Evolutionary conservation across 2,797 vertebrate genomes (phyloP).

Genomic region (Oreochromis grahami): DNA sequence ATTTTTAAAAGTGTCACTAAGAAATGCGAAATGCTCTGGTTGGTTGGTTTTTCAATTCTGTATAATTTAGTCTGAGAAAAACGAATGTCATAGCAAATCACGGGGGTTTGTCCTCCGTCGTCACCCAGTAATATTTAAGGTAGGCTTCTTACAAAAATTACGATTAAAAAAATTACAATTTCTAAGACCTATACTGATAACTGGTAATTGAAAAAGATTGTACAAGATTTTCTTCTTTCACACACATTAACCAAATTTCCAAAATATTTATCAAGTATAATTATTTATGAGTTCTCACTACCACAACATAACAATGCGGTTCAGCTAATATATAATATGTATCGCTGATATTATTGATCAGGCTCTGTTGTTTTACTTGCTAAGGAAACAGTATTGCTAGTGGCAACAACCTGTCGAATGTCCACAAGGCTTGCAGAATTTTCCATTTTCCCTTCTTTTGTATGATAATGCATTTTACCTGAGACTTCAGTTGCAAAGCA

Average conservation of each 20-base stretch:
- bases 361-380: neutral
- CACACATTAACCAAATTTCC: neutral
- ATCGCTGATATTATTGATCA: neutral
- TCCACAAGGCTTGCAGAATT: neutral
- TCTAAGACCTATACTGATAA: neutral
- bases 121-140: neutral
- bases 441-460: neutral
- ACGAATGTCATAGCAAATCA: neutral
- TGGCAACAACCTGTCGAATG: neutral
- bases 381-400: neutral
- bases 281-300: neutral
- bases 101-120: neutral
- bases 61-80: neutral
- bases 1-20: slow-evolving; percentile 3
- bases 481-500: neutral
- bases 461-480: neutral
- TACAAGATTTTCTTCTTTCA: neutral
- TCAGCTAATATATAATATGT: neutral
- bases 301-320: neutral
- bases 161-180: neutral
- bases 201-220: neutral
- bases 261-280: neutral
- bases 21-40: neutral
- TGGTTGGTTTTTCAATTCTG: neutral
- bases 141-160: neutral